Conservation (phyloP, 2,797 vertebrate species). For the Tragopan temminckii region DNA sequence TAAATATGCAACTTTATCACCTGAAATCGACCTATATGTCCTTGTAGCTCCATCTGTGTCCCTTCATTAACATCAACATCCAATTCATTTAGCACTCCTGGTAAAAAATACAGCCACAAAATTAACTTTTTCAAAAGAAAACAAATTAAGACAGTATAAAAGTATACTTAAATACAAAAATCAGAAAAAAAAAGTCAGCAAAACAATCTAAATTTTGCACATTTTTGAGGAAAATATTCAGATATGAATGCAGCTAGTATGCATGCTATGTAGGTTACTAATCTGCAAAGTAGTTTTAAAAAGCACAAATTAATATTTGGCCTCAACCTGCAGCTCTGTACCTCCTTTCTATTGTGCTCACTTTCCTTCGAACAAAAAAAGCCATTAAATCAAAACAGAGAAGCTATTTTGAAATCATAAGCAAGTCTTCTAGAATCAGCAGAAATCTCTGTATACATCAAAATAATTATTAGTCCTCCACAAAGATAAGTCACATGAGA, state of each 20-base stretch:
- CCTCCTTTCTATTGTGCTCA: background rate
- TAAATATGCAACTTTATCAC: conserved; percentile 73
- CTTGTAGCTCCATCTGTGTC: conserved; percentile 91
- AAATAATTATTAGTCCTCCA: background rate
- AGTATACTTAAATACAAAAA: background rate
- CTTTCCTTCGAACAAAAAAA: background rate
- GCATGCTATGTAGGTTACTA: background rate
- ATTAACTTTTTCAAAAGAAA: background rate
- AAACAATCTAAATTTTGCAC: background rate
- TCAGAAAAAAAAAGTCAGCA: background rate
- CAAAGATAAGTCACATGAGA: background rate
- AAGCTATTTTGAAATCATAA: background rate
- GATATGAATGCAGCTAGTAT: background rate
- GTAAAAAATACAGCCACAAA: conserved; percentile 21
- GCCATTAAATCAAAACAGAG: background rate
- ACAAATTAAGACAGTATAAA: background rate
- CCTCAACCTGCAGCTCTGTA: background rate
- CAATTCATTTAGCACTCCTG: conserved; percentile 89
- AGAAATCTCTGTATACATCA: background rate
- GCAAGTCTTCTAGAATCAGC: background rate
- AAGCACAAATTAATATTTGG: background rate
- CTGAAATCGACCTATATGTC: conserved; percentile 96
- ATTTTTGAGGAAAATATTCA: background rate
- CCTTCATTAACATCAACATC: conserved; percentile 89
- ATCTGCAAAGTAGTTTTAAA: background rate